Evolutionary conservation across 2,888 invertebrate species (phyloP).

Genomic region (Apamea monoglypha): DNA sequence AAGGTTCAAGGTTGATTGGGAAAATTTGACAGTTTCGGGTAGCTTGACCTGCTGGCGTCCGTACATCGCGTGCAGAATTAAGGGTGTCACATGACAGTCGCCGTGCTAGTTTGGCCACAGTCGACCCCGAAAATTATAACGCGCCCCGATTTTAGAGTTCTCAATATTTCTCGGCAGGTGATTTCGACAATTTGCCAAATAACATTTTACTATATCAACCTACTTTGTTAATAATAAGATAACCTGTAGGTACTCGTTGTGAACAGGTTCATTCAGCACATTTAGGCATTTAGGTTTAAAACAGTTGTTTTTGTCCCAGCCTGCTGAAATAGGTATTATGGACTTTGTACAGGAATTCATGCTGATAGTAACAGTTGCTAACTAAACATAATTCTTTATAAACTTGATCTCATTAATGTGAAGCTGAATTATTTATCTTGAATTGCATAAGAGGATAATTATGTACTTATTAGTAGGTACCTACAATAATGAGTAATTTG

Average conservation of each 20-base stretch:
- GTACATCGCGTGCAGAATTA: conserved; percentile 59
- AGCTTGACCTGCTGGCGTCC: too few species aligned
- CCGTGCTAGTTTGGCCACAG: conserved; percentile 38
- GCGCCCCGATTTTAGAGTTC: conserved; percentile 34
- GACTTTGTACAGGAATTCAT: background rate
- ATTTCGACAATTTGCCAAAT: background rate
- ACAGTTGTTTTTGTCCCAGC: background rate
- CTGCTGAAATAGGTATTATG: background rate
- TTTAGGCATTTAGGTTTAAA: background rate
- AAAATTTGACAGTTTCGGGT: too few species aligned
- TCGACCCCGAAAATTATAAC: conserved; percentile 48
- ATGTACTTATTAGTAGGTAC: conserved; percentile 20
- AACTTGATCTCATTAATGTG: conserved; percentile 27
- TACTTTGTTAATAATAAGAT: background rate
- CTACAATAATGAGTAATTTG: conserved; percentile 38
- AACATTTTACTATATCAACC: too few species aligned
- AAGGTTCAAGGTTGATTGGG: too few species aligned
- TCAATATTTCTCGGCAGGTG: background rate
- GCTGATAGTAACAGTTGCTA: background rate
- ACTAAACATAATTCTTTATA: conserved; percentile 9
- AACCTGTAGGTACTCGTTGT: background rate
- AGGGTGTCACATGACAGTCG: conserved; percentile 55
- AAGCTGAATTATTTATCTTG: conserved; percentile 43
- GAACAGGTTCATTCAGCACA: background rate
- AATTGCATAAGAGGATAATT: conserved; percentile 41